Evolutionary conservation across 2,113 vertebrate genomes (phyloP).

Genomic region (Irena cyanogastra): DNA sequence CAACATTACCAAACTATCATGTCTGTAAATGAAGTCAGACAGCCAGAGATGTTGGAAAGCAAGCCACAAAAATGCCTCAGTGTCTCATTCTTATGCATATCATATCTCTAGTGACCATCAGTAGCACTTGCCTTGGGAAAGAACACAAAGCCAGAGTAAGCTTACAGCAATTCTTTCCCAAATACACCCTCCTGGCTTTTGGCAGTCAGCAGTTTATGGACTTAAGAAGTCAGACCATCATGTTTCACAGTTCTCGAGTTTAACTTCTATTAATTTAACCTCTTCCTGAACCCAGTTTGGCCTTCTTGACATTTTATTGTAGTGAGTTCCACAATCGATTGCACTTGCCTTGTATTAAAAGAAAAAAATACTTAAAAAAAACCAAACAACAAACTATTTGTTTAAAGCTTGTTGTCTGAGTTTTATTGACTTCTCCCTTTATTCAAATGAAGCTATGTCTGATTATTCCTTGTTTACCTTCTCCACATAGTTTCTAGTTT

Average conservation of each 20-base stretch:
- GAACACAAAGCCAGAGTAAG: conserved; percentile 34
- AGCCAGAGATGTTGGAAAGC: neutral
- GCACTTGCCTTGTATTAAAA: neutral
- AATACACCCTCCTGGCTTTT: conserved; percentile 13
- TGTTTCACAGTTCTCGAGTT: neutral
- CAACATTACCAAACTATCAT: neutral
- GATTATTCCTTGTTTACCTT: neutral
- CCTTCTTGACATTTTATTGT: neutral
- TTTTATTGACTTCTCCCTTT: neutral
- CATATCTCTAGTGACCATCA: conserved; percentile 55
- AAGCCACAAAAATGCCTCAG: neutral
- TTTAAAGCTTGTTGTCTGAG: neutral
- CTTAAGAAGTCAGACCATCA: conserved; percentile 12
- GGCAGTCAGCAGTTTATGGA: conserved; percentile 10
- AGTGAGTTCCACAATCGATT: neutral
- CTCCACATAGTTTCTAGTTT: neutral
- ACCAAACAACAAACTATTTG: fast-evolving
- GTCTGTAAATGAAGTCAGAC: neutral
- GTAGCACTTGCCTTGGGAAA: conserved; percentile 49
- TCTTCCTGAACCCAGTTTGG: neutral
- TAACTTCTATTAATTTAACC: conserved; percentile 30
- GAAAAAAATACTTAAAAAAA: neutral
- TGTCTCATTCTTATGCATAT: conserved; percentile 1
- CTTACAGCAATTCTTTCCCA: conserved; percentile 37
- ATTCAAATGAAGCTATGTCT: neutral